Evolutionary conservation across 2,113 vertebrate species (phyloP).

Genomic region (Danionella cerebrum): DNA sequence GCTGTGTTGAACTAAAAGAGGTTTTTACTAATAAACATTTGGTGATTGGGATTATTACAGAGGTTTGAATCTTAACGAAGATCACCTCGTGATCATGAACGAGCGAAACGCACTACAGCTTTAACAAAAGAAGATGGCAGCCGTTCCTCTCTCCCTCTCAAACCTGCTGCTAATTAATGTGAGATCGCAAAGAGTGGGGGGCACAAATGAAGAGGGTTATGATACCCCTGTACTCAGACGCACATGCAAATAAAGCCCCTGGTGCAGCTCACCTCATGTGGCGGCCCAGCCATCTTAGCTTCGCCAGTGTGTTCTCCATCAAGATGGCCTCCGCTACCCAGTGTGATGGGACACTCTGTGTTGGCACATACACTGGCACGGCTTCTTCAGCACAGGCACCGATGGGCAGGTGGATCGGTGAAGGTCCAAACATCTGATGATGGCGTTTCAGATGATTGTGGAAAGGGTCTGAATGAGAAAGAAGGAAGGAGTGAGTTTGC

Average conservation of each 20-base stretch:
- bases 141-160: slow-evolving; percentile 51
- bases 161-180: slow-evolving; percentile 63
- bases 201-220: slow-evolving; percentile 49
- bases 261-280: slow-evolving; percentile 64
- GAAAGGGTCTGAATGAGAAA: too few species aligned
- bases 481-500: not conserved
- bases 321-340: slow-evolving; percentile 67
- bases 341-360: slow-evolving; percentile 51
- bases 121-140: slow-evolving; percentile 62
- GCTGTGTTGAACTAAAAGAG: too few species aligned
- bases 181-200: slow-evolving; percentile 44
- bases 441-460: too few species aligned
- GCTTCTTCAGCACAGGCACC: slow-evolving; percentile 53
- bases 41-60: too few species aligned
- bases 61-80: slow-evolving; percentile 14
- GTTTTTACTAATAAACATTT: too few species aligned
- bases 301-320: slow-evolving; percentile 52
- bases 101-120: not conserved
- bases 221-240: slow-evolving; percentile 23
- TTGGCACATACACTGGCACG: slow-evolving; percentile 61
- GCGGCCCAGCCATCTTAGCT: slow-evolving; percentile 71
- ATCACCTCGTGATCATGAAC: not conserved
- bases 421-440: not conserved
- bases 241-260: slow-evolving; percentile 46
- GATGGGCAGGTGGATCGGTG: too few species aligned